Evolutionary conservation across 2,888 invertebrate genomes (phyloP).

Genomic region (Syrphus vitripennis): DNA sequence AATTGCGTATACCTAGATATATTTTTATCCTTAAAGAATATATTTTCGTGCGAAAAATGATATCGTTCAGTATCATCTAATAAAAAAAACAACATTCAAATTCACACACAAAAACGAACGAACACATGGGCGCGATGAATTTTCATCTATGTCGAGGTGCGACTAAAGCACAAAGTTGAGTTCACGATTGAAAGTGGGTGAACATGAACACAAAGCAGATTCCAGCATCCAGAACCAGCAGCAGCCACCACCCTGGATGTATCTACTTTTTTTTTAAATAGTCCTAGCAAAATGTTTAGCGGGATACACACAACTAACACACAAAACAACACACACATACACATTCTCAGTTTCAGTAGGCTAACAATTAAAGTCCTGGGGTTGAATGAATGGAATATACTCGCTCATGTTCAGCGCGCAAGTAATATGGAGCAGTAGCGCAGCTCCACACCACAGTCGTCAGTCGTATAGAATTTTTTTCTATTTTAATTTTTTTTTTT

Average conservation of each 20-base stretch:
- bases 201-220: background rate
- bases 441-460: conserved; percentile 24
- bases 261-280: conserved; percentile 22
- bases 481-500: background rate
- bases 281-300: conserved; percentile 9
- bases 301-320: background rate
- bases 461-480: conserved; percentile 26
- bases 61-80: conserved; percentile 42
- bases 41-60: conserved; percentile 27
- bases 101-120: conserved; percentile 9
- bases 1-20: conserved; percentile 34
- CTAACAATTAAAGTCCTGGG: conserved; percentile 62
- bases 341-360: conserved; percentile 6
- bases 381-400: conserved; percentile 68
- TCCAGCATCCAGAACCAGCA: conserved; percentile 8
- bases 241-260: conserved; percentile 53
- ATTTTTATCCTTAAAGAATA: conserved; percentile 31
- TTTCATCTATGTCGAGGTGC: background rate
- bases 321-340: background rate
- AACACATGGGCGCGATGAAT: conserved; percentile 1
- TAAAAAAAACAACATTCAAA: conserved; percentile 36
- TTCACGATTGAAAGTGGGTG: conserved; percentile 36
- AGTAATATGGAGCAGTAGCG: conserved; percentile 68
- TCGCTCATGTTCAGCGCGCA: conserved; percentile 63
- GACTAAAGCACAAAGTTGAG: conserved; percentile 31